Conservation (phyloP, 92 coral and sea anemone species). For the Epizoanthus ramosus region DNA sequence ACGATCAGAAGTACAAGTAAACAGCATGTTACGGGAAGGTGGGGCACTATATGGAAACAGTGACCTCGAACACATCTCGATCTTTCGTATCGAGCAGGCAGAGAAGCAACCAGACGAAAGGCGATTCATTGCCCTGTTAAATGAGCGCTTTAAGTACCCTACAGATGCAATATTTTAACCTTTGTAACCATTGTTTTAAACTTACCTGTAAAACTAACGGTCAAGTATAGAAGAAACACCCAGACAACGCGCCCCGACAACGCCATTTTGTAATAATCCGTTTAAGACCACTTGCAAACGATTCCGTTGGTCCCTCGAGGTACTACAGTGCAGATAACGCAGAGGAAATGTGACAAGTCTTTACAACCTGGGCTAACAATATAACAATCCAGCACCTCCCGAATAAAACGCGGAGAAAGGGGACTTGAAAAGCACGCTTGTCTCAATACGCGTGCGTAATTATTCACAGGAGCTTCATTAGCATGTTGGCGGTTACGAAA, state of each 20-base stretch:
- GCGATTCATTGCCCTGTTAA: not conserved
- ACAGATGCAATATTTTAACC: not conserved
- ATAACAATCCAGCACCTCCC: constrained; percentile 16
- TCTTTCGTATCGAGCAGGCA: not conserved
- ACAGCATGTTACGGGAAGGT: constrained; percentile 17
- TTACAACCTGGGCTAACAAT: constrained; percentile 15
- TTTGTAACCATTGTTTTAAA: not conserved
- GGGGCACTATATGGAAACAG: constrained; percentile 11
- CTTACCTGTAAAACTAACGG: constrained; percentile 42
- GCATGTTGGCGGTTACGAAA: constrained; percentile 16
- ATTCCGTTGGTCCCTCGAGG: not conserved
- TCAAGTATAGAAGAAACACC: constrained; percentile 3
- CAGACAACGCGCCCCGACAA: not conserved
- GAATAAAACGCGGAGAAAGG: constrained; percentile 26
- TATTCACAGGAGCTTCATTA: constrained; percentile 3
- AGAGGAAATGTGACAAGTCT: not conserved
- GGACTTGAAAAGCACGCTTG: constrained; percentile 31
- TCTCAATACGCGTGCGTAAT: constrained; percentile 28
- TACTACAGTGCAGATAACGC: not conserved
- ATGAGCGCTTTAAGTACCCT: not conserved
- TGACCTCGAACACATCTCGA: not conserved
- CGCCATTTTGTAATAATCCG: constrained; percentile 16
- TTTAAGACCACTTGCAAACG: constrained; percentile 4
- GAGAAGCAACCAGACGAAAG: not conserved
- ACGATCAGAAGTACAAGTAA: not conserved